These are phyloP conservation scores for Agrochola lychnidis DNA, from an alignment of 2,888 invertebrate genomes.

Conservation along the genomic window DNA sequence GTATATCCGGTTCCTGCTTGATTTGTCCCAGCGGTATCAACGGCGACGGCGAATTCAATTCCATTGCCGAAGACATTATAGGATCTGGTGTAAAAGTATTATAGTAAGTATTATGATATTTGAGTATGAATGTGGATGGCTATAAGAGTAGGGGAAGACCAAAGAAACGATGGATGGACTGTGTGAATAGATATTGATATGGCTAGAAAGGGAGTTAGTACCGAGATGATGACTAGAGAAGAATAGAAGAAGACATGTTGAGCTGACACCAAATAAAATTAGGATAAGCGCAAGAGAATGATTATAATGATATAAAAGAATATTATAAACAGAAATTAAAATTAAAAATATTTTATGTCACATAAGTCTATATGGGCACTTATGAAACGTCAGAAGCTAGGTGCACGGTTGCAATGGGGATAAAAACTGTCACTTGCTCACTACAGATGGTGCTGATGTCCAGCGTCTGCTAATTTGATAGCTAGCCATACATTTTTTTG, in stretches of 20 bases:
- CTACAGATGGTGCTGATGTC: no score
- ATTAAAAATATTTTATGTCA: no score
- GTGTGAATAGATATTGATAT: not conserved
- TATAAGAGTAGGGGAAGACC: not conserved
- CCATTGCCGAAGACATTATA: slow-evolving; percentile 76
- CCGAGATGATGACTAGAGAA: not conserved
- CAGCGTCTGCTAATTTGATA: no score
- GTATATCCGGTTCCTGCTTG: slow-evolving; percentile 89
- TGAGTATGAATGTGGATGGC: not conserved
- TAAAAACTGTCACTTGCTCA: no score
- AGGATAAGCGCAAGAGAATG: not conserved
- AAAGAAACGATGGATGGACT: not conserved
- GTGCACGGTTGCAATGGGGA: no score
- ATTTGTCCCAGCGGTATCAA: slow-evolving; percentile 85
- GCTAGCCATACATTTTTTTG: no score
- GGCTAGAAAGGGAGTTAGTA: not conserved
- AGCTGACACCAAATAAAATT: no score
- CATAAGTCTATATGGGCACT: no score
- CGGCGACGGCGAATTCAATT: slow-evolving; percentile 79
- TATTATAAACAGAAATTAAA: no score
- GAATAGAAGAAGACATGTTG: not conserved
- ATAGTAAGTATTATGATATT: not conserved
- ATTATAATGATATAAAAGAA: no score
- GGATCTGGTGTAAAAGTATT: slow-evolving; percentile 61
- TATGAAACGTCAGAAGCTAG: no score